Evolutionary conservation across 2,113 vertebrate species (phyloP).

Genomic region (Perca flavescens): DNA sequence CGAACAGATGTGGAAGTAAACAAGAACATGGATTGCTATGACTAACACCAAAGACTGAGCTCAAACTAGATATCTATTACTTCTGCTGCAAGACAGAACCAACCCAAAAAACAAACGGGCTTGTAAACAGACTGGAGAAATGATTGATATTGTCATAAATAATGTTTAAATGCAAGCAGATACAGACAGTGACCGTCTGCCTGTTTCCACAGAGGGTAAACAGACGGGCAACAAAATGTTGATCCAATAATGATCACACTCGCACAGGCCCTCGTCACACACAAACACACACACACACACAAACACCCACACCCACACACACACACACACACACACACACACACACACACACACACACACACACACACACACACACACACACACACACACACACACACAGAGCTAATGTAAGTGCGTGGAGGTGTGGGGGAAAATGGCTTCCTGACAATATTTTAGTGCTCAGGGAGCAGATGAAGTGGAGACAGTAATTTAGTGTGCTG

Average conservation of each 20-base stretch:
- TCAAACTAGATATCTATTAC: not conserved
- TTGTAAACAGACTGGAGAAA: slow-evolving; percentile 22
- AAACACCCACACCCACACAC: slow-evolving; percentile 14
- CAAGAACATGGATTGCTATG: slow-evolving; percentile 1
- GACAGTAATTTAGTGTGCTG: slow-evolving; percentile 73
- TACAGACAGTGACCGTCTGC: slow-evolving; percentile 10
- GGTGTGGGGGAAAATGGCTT: slow-evolving; percentile 65
- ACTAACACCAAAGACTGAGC: slow-evolving; percentile 13
- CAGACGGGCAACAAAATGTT: slow-evolving; percentile 27
- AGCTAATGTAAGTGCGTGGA: slow-evolving; percentile 78
- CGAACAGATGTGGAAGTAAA: slow-evolving; percentile 38
- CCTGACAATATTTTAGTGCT: slow-evolving; percentile 75
- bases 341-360: no score
- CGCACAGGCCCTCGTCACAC: not conserved
- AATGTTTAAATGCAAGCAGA: slow-evolving; percentile 34
- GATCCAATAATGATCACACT: slow-evolving; percentile 8
- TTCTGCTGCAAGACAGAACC: not conserved
- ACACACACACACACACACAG: slow-evolving; percentile 10
- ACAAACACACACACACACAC: slow-evolving; percentile 10
- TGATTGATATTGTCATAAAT: slow-evolving; percentile 33
- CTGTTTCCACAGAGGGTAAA: slow-evolving; percentile 28
- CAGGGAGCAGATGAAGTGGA: slow-evolving; percentile 73
- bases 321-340: no score
- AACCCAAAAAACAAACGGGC: slow-evolving; percentile 11
- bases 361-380: not conserved